These are phyloP conservation scores for Passer montanus DNA, from an alignment of 2,113 vertebrate species.

Conservation along the genomic window DNA sequence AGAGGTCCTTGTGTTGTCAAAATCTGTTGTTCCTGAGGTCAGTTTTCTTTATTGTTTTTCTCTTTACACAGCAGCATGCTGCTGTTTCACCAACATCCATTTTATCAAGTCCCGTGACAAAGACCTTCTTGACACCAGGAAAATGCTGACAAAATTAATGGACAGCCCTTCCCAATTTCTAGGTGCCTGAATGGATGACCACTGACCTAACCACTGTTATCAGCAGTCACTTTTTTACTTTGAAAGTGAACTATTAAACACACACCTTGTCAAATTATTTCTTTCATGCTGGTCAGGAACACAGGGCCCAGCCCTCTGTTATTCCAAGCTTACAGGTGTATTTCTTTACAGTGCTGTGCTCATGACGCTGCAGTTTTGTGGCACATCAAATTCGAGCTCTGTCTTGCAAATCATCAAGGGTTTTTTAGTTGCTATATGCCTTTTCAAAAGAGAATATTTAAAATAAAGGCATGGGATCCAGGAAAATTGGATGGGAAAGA, in stretches of 20 bases:
- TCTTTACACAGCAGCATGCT: neutral
- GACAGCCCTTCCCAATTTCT: neutral
- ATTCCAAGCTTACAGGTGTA: neutral
- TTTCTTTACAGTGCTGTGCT: neutral
- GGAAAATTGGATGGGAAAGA: neutral
- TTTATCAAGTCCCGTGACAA: neutral
- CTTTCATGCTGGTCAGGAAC: neutral
- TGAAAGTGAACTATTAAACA: neutral
- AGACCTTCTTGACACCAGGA: neutral
- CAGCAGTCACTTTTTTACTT: neutral
- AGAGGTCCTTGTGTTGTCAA: neutral
- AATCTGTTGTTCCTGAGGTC: neutral
- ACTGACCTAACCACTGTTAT: neutral
- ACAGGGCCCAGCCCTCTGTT: neutral
- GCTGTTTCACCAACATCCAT: neutral
- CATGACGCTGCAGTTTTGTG: neutral
- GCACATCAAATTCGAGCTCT: neutral
- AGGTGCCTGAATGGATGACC: neutral
- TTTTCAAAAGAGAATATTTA: neutral
- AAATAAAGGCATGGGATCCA: neutral
- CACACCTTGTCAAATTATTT: neutral
- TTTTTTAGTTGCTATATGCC: neutral
- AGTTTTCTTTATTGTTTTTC: neutral
- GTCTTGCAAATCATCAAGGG: neutral
- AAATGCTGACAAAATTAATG: neutral